Base-by-base conservation (phyloP, 2,797 vertebrate species). In the Sitta carolinensis region DNA sequence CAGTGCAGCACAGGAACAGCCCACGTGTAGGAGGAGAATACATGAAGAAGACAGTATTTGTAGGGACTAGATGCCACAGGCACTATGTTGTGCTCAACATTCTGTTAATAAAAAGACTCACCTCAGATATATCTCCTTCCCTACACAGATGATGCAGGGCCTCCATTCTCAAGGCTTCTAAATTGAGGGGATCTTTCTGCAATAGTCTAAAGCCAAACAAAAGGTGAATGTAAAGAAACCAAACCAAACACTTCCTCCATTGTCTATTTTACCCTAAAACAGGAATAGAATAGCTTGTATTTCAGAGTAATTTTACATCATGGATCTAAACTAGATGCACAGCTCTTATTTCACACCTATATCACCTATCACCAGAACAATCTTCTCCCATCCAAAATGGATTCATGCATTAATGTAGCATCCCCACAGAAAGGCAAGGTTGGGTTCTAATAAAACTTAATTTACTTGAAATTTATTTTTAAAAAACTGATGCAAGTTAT, bases 81-180 rank as follows among this genome's bases (percentile, higher is more conserved):
- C 12, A 32, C 22, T 27, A 16, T 36, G 21, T 22, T 57, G 42
- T 5, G 50, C 52, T 84, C 30, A 70, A 9, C 26, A 47, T n/a
- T 42, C 51, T 81, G 36, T 48, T 75, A 48, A 18, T 55, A 67
- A 50, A 20, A 64, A 38, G 42, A 83, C 96, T 97, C 97, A 99
- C 99, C 99, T 99, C 98, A 48, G 96, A 84, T 36, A 98, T 84
- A 93, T 99, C 98, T 73, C 99, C 99, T 50, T 99, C 98, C 89
- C 99, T 98, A 93, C 99, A 99, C 40, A 99, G 97, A 72, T 98
- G 98, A 96, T 99, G 97, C 30, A 99, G 95, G 22, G 98, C 98
- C 82, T 99, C 97, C 98, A 99, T 99, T 96, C 98, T 98, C 64
- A 99, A 94, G 8, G 99, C 99, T 96, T 99, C 99, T 91, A 98